A percentile compares a stretch with the other conserved stretches of the same genome.
Evolutionary conservation across 2,888 invertebrate species (phyloP).

Genomic region (Stegana nigrithorax): DNA sequence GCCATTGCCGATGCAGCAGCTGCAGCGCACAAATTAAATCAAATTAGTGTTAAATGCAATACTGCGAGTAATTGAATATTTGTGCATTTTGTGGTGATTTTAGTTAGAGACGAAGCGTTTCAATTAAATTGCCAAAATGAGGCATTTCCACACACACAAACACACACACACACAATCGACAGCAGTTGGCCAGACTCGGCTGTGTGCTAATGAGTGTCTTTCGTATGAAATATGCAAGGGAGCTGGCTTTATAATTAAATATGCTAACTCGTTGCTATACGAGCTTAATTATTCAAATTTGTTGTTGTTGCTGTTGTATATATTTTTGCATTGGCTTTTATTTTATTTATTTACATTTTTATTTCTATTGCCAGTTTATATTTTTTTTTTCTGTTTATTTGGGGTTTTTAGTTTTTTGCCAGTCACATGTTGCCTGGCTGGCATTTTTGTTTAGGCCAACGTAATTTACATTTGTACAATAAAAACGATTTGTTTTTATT

Average conservation of each 20-base stretch:
- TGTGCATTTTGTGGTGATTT: conserved; percentile 10
- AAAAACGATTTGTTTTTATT: conserved; percentile 61
- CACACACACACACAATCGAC: too few species aligned
- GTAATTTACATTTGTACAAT: too few species aligned
- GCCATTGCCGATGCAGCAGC: neutral
- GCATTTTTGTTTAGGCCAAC: too few species aligned
- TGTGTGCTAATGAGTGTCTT: conserved; percentile 4
- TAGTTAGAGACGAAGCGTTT: too few species aligned
- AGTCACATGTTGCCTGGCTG: neutral
- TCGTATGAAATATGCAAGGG: neutral
- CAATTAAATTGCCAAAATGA: too few species aligned
- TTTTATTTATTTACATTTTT: neutral
- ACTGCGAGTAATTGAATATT: neutral
- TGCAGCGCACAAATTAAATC: neutral
- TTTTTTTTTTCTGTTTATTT: neutral
- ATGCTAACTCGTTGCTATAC: neutral
- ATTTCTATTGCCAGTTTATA: neutral
- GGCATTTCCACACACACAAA: too few species aligned
- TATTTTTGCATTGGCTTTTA: neutral
- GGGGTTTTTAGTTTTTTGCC: neutral
- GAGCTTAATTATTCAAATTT: too few species aligned
- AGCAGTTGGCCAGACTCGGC: too few species aligned
- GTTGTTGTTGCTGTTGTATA: neutral
- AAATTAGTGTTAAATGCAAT: neutral
- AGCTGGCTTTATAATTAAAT: conserved; percentile 13